A percentile compares a stretch with the other conserved stretches of the same genome.
Evolutionary conservation across 2,888 invertebrate genomes (phyloP).

Genomic region (Meghimatium bilineatum): DNA sequence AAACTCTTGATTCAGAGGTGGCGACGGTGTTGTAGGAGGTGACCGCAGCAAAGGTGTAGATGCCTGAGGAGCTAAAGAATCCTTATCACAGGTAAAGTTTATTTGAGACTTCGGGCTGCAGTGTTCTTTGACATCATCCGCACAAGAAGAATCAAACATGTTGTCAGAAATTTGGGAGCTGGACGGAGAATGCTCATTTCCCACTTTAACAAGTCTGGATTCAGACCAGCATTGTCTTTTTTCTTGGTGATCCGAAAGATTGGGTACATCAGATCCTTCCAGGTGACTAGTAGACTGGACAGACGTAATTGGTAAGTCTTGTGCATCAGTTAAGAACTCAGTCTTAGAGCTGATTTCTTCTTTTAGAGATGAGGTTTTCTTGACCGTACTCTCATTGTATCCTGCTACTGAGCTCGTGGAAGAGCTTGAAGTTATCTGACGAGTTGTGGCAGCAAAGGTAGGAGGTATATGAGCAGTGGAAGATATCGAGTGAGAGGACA

Average conservation of each 20-base stretch:
- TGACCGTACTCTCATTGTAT: not conserved
- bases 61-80: not conserved
- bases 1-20: constrained; percentile 10
- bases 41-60: constrained; percentile 16
- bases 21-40: constrained; percentile 14
- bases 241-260: not conserved
- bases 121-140: not conserved
- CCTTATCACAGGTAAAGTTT: constrained; percentile 25
- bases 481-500: constrained; percentile 23
- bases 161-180: not conserved
- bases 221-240: not conserved
- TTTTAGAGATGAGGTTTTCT: not conserved
- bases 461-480: not conserved
- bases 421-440: not conserved
- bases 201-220: not conserved
- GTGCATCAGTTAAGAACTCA: not conserved
- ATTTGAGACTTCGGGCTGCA: not conserved
- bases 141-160: not conserved
- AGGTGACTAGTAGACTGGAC: not conserved
- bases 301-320: not conserved
- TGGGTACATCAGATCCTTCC: not conserved
- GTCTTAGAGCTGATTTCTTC: not conserved
- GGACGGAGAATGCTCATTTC: constrained; percentile 3
- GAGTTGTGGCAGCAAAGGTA: constrained; percentile 2
- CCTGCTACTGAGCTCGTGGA: not conserved